These are phyloP conservation scores for Epinephelus fuscoguttatus DNA, from an alignment of 2,113 vertebrate genomes.

Conservation along the genomic window DNA sequence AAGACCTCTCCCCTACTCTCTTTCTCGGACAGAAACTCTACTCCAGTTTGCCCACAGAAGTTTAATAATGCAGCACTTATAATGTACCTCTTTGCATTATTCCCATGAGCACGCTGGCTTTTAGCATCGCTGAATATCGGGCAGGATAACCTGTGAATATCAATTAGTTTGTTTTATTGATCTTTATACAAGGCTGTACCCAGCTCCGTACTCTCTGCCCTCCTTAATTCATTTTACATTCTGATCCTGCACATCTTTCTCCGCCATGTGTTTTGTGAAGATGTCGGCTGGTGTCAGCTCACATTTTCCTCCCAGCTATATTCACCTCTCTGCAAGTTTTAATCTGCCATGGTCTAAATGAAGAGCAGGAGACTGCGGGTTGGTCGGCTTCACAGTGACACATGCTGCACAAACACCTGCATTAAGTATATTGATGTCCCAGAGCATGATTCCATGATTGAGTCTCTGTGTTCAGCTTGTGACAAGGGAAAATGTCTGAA, in stretches of 20 bases:
- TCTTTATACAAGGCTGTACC: constrained; percentile 8
- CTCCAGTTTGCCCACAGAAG: constrained; percentile 13
- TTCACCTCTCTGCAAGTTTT: constrained; percentile 26
- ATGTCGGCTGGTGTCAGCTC: constrained; percentile 7
- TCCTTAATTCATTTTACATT: constrained; percentile 36
- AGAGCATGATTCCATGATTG: background rate
- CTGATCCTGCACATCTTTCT: constrained; percentile 2
- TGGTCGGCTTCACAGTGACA: constrained; percentile 3
- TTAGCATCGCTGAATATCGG: constrained; percentile 44
- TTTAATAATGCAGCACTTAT: constrained; percentile 61
- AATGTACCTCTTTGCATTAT: constrained; percentile 48
- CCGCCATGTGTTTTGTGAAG: constrained; percentile 8
- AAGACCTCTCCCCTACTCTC: background rate
- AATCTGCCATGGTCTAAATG: background rate
- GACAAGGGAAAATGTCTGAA: constrained; percentile 12
- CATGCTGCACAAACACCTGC: background rate
- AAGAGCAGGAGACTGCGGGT: background rate
- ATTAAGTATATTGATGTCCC: constrained; percentile 10
- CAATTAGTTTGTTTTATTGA: constrained; percentile 48
- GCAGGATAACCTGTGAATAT: constrained; percentile 58
- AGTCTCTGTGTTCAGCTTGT: constrained; percentile 3
- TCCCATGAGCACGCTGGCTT: constrained; percentile 24
- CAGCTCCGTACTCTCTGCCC: background rate
- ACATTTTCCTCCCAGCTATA: background rate
- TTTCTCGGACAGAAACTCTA: constrained; percentile 11